Percentiles rank a stretch among this genome's conserved stretches.
These are phyloP conservation scores for Linepithema humile DNA, from an alignment of 1,140 invertebrate genomes.

Conservation along the genomic window DNA sequence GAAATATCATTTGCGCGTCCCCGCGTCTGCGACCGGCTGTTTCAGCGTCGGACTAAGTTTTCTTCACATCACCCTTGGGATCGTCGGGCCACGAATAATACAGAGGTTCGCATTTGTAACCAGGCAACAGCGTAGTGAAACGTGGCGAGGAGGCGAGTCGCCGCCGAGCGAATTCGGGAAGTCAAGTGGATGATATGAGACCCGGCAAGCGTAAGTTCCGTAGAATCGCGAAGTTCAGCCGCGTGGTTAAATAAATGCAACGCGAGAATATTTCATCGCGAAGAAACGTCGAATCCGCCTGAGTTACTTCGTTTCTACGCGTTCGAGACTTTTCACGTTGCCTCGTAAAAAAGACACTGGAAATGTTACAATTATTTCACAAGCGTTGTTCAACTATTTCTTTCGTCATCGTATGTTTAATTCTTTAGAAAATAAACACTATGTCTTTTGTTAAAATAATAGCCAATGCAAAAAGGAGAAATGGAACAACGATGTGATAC, in stretches of 20 bases:
- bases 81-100: conserved; percentile 57
- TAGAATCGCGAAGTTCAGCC: conserved; percentile 32
- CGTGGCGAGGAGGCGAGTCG: conserved; percentile 34
- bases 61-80: conserved; percentile 27
- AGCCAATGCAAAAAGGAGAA: neutral
- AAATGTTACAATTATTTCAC: neutral
- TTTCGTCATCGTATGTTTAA: neutral
- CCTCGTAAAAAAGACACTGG: neutral
- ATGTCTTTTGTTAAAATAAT: conserved; percentile 1
- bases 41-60: conserved; percentile 32
- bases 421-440: neutral
- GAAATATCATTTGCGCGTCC: conserved; percentile 24
- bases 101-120: conserved; percentile 47
- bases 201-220: neutral
- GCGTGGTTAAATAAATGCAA: conserved; percentile 49
- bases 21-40: neutral
- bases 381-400: neutral
- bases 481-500: neutral
- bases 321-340: neutral
- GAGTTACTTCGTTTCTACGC: conserved; percentile 28
- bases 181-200: conserved; percentile 46
- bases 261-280: conserved; percentile 10
- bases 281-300: neutral
- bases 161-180: conserved; percentile 8
- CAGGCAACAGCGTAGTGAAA: conserved; percentile 44